These are phyloP conservation scores for Ciconia boyciana DNA, from an alignment of 2,113 vertebrate species.

Conservation along the genomic window DNA sequence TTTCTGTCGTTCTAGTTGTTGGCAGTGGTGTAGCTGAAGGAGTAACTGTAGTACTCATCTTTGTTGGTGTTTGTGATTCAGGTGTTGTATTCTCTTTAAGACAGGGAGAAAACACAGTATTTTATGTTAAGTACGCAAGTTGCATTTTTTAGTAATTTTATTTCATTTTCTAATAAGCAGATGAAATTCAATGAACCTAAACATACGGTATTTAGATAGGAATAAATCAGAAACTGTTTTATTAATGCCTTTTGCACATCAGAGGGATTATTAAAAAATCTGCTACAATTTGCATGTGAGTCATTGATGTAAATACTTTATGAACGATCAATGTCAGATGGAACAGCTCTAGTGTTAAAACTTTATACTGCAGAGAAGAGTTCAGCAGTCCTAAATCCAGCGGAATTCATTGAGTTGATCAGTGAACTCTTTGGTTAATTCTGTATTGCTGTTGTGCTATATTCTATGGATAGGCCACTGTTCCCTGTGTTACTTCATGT, in stretches of 20 bases:
- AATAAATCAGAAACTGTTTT: not conserved
- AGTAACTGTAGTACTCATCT: not conserved
- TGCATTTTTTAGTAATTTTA: not conserved
- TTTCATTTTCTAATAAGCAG: not conserved
- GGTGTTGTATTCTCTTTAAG: not conserved
- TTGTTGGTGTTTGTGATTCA: accelerated
- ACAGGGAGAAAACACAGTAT: not conserved
- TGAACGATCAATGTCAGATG: not conserved
- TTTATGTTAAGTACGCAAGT: not conserved
- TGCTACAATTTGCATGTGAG: not conserved
- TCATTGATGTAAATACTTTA: not conserved
- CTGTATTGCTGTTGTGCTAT: not conserved
- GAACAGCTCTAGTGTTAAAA: not conserved
- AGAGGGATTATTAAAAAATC: not conserved
- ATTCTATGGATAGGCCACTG: not conserved
- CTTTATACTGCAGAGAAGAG: not conserved
- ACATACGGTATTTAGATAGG: accelerated
- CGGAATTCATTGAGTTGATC: not conserved
- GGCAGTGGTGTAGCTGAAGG: not conserved
- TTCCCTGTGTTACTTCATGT: not conserved
- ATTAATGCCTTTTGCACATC: not conserved
- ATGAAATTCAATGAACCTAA: not conserved
- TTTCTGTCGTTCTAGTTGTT: not conserved
- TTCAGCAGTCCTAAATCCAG: not conserved
- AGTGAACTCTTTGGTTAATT: not conserved